Conservation (phyloP, 2,888 invertebrate species). For the Empis stercorea region DNA sequence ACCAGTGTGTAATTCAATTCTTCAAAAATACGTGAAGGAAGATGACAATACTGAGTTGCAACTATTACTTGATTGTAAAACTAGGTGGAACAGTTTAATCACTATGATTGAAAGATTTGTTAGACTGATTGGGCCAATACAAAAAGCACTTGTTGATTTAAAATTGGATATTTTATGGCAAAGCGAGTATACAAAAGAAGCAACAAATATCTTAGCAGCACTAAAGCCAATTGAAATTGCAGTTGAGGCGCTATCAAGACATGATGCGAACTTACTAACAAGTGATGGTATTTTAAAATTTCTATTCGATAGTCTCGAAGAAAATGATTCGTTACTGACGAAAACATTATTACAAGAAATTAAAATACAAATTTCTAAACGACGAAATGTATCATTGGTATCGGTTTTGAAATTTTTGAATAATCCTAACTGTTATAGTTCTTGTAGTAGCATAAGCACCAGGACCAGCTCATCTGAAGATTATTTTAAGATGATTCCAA, state of each 20-base stretch:
- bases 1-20: background rate
- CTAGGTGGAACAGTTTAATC: background rate
- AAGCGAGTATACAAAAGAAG: background rate
- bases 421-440: background rate
- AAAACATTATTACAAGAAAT: background rate
- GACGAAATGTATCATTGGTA: background rate
- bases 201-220: background rate
- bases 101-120: slow-evolving; percentile 1
- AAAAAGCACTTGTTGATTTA: background rate
- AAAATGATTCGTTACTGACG: background rate
- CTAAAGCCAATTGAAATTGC: background rate
- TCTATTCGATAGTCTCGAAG: background rate
- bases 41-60: background rate
- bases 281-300: background rate
- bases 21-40: background rate
- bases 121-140: background rate
- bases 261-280: background rate
- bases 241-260: background rate
- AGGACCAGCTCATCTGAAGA: background rate
- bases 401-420: background rate
- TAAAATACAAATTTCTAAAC: background rate
- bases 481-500: background rate
- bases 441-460: background rate
- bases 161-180: background rate
- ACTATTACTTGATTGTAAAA: slow-evolving; percentile 1